Conservation (phyloP, 64 coral and sea anemone genomes). For the Cladopsammia gracilis region DNA sequence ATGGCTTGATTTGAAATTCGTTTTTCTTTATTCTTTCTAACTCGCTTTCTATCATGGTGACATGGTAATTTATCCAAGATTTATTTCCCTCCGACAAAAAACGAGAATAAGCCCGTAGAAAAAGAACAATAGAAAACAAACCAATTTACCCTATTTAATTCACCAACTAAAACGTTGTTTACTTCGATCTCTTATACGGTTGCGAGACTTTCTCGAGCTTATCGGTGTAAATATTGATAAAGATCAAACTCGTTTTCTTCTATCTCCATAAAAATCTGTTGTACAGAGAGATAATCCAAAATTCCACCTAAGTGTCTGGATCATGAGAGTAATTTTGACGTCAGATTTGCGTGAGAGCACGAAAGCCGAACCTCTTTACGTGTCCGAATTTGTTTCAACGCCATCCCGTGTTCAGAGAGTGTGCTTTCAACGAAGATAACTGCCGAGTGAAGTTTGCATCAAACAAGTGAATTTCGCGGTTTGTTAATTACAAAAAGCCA, state of each 20-base stretch:
- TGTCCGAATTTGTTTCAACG: no score
- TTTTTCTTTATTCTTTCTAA: no score
- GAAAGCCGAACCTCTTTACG: not conserved
- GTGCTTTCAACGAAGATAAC: no score
- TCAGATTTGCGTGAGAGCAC: constrained; percentile 13
- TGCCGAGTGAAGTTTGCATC: no score
- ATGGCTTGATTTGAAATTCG: no score
- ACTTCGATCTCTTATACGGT: not conserved
- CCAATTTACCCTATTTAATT: not conserved
- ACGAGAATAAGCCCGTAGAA: no score
- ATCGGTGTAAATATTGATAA: constrained; percentile 4
- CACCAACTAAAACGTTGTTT: not conserved
- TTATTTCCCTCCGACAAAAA: no score
- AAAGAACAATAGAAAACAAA: not conserved
- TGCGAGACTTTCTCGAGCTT: not conserved
- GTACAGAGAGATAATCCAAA: constrained; percentile 8
- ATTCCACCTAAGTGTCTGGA: not conserved
- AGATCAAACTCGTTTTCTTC: not conserved
- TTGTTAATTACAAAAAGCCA: no score
- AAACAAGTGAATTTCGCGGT: no score
- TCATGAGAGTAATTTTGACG: not conserved
- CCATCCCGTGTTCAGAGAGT: no score
- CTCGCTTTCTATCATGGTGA: no score
- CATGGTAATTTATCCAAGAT: no score
- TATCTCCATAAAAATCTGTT: constrained; percentile 46